Evolutionary conservation across 2,888 invertebrate species (phyloP), one percentile per base, ranked within the genome.

Genomic region (Lepidocyrtoides sp.): DNA sequence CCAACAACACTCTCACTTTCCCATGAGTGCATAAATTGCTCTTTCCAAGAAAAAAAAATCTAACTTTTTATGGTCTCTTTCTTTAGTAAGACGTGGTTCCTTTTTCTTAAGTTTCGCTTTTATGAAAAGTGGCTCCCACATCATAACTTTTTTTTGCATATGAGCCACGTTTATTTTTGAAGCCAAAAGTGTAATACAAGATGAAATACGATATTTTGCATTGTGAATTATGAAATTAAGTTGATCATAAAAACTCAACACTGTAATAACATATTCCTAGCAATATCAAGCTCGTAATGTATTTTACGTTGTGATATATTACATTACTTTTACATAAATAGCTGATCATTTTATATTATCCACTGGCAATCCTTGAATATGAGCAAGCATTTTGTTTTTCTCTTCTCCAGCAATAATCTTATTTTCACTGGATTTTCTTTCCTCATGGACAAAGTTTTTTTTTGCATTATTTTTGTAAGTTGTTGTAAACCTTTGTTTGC

Each of bases 131-230:
- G 44, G 82, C 29, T 82, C 57, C 26, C 44, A 8, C 23, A 63
- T n/a, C n/a, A n/a, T n/a, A 7, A 44, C 23, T n/a, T 63, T 44
- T 23, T 10, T 82, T 82, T 82, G 44, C 82, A 63, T 82, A 77
- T n/a, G 14, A 82, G 48, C 23, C 7, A 41, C 20, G 2, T 57
- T 63, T 83, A 44, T 83, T 63, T 63, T 1, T 66, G 12, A 57
- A 29, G 57, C 1, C 17, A 17, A 32, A 66, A 23, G 12, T n/a
- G 26, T 8, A 60, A 60, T 57, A 36, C 29, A 8, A 23, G 36
- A 82, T 82, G 81, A 82, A 60, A 69, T 12, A 1, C 44, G 1
- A 44, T 29, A 29, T 63, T 69, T 12, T 12, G 29, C 29, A 12
- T 26, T 60, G 4, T 23, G 17, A 5, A 36, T 36, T n/a, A 32